Evolutionary conservation across 2,888 invertebrate genomes (phyloP), one percentile per base, ranked within the genome.

Genomic region (Ephialtes manifestator): DNA sequence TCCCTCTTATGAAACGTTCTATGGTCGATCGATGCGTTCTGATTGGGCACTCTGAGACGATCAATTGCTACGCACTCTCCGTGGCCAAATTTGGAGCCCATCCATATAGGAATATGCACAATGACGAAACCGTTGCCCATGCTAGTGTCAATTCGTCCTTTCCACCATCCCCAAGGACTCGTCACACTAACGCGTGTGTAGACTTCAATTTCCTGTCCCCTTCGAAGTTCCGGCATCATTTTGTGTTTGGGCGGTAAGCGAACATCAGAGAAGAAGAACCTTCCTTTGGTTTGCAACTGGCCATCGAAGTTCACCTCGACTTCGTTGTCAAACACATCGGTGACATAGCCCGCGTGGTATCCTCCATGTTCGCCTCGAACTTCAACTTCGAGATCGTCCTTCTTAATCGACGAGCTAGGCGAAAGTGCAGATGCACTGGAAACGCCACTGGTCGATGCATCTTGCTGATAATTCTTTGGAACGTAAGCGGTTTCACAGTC

Each of bases 341-440:
- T 63, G 15, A 63, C 60, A 31, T 13, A 35, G n/a, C 7, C 60
- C 35, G 31, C 60, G 35, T 63, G n/a, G 2, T 31, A 63, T 7
- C 60, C 60, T n/a, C 60, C 60, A n/a, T 63, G n/a, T 15, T 31
- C 35, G 13, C 60, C 60, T 10, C 13, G 60, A 5, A 35, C 60
- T 15, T 63, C 60, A 13, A 63, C 60, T 31, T 63, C 60, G 8
- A 63, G 60, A 15, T 63, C 60, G 1, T 63, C 35, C 35, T 35
- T 63, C n/a, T 28, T 63, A 31, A 15, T 15, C 13, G 31, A 24
- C 28, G 13, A 15, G 13, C 1, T 13, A 1, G 58, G 13, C 15
- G 58, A 31, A 8, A 28, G 28, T 13, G 15, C 28, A n/a, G 60
- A 63, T 3, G 35, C 15, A n/a, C 60, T 63, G 31, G 60, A 63